Evolutionary conservation across 2,113 vertebrate genomes (phyloP).

Genomic region (Paramormyrops kingsleyae): DNA sequence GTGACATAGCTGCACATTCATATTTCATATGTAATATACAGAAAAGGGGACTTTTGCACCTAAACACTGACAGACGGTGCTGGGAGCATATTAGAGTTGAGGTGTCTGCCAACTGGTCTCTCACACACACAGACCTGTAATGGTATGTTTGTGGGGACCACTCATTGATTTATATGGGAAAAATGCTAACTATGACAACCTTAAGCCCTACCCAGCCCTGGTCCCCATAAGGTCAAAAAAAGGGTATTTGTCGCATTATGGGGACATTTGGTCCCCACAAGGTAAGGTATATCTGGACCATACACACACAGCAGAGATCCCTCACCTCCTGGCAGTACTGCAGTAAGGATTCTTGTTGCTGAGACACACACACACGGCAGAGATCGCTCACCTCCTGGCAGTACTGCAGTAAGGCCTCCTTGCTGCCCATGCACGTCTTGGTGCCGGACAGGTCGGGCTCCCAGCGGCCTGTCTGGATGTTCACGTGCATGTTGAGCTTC

Average conservation of each 20-base stretch:
- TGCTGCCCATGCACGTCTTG: conserved; percentile 80
- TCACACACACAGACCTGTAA: background rate
- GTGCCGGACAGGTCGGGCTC: conserved; percentile 83
- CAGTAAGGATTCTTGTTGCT: conserved; percentile 83
- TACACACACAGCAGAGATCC: background rate
- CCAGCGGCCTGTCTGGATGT: conserved; percentile 96
- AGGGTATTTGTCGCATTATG: too few relatives aligned
- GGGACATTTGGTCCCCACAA: too few relatives aligned
- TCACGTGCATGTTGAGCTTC: conserved; percentile 95
- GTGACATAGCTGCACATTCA: background rate
- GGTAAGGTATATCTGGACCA: too few relatives aligned
- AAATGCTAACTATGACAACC: too few relatives aligned
- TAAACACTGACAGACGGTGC: background rate
- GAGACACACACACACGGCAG: conserved; percentile 58
- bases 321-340: conserved; percentile 97
- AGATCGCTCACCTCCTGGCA: conserved; percentile 84
- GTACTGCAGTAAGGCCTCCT: conserved; percentile 88
- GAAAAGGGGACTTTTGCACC: background rate
- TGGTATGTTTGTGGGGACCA: too few relatives aligned
- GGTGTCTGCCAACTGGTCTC: background rate
- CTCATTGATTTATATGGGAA: too few relatives aligned
- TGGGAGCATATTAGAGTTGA: background rate
- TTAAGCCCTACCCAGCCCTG: too few relatives aligned
- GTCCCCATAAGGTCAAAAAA: too few relatives aligned
- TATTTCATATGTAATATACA: background rate